Evolutionary conservation across 2,888 invertebrate species (phyloP).

Genomic region (Troides aeacus): DNA sequence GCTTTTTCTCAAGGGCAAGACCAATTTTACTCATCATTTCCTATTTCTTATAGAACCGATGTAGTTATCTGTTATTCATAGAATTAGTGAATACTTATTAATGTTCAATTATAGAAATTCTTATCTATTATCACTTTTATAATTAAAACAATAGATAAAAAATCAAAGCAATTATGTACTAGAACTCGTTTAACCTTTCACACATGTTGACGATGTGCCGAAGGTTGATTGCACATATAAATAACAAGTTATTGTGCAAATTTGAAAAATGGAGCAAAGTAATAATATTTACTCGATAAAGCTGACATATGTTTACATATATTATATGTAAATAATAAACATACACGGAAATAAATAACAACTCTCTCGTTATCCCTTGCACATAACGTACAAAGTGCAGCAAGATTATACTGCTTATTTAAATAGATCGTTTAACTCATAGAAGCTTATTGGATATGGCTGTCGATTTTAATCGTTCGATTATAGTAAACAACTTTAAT

Average conservation of each 20-base stretch:
- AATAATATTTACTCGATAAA: neutral
- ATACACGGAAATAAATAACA: neutral
- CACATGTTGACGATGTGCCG: neutral
- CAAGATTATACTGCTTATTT: neutral
- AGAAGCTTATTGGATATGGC: no score
- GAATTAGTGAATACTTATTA: no score
- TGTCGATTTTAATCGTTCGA: no score
- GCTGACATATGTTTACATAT: neutral
- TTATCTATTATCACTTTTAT: no score
- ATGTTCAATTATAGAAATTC: no score
- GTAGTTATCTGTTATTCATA: neutral
- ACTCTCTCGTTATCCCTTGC: neutral
- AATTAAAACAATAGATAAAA: neutral
- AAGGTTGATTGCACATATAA: neutral
- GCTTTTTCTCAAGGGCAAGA: no score
- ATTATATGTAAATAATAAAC: neutral
- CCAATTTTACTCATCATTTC: no score
- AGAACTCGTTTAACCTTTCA: neutral
- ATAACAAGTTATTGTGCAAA: neutral
- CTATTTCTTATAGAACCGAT: neutral
- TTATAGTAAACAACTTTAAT: no score
- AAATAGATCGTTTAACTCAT: no score
- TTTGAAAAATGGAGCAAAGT: slow-evolving; percentile 1
- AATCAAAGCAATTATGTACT: neutral
- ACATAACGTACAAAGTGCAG: neutral